Percentiles rank a stretch among this genome's conserved stretches.
These are phyloP conservation scores for Agrilus mali DNA, from an alignment of 2,888 invertebrate species.

Conservation along the genomic window DNA sequence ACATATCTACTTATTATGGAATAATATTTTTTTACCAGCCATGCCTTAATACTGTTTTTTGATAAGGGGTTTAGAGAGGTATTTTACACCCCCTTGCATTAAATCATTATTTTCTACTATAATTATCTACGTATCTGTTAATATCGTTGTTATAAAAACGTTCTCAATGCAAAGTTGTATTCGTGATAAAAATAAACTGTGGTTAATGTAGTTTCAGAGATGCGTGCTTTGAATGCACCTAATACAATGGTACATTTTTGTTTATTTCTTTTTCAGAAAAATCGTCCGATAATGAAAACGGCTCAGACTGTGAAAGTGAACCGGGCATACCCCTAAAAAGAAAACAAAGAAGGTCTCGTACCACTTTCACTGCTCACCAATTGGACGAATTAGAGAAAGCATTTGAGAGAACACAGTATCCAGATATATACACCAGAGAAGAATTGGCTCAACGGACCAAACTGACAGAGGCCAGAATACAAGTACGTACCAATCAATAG, in stretches of 20 bases:
- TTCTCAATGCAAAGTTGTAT: too few species aligned
- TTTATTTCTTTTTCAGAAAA: slow-evolving; percentile 21
- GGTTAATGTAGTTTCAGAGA: too few species aligned
- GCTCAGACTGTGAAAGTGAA: slow-evolving; percentile 78
- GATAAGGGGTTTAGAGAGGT: too few species aligned
- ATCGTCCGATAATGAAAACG: slow-evolving; percentile 30
- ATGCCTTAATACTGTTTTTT: too few species aligned
- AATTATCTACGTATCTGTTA: too few species aligned
- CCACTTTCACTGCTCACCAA: slow-evolving; percentile 90
- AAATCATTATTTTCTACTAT: too few species aligned
- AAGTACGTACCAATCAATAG: slow-evolving; percentile 41
- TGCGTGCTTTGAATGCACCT: too few species aligned
- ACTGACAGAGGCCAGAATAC: slow-evolving; percentile 86
- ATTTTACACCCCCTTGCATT: too few species aligned
- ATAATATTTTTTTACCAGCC: too few species aligned
- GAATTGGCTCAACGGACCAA: slow-evolving; percentile 84
- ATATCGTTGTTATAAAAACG: too few species aligned
- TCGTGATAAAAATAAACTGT: too few species aligned
- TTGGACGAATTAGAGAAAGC: slow-evolving; percentile 83
- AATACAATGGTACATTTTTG: background rate
- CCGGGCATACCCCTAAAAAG: slow-evolving; percentile 82
- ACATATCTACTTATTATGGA: too few species aligned
- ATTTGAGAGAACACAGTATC: slow-evolving; percentile 88
- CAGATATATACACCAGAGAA: slow-evolving; percentile 88
- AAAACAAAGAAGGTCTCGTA: slow-evolving; percentile 82